Conservation (phyloP, 1,140 invertebrate genomes). For the Agraylea sexmaculata region DNA sequence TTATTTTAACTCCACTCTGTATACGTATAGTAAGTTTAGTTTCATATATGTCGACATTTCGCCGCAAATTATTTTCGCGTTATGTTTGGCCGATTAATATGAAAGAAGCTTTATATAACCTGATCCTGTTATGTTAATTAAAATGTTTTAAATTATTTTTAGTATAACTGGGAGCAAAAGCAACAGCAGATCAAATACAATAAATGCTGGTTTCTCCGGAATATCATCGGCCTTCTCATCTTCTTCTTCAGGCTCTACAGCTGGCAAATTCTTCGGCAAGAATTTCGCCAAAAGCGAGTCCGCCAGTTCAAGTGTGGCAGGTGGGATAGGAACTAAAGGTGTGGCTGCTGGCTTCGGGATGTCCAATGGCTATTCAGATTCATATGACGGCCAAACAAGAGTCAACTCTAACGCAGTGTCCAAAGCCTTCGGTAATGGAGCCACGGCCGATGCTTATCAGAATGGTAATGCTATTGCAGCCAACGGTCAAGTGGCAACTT, state of each 20-base stretch:
- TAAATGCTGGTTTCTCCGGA: slow-evolving; percentile 11
- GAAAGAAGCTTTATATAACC: too few species aligned
- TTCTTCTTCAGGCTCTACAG: slow-evolving; percentile 5
- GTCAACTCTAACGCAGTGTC: slow-evolving; percentile 14
- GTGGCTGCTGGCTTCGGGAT: slow-evolving; percentile 14
- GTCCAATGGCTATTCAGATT: slow-evolving; percentile 7
- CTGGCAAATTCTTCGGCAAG: slow-evolving; percentile 15
- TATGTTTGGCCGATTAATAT: too few species aligned
- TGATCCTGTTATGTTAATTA: too few species aligned
- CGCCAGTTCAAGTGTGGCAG: slow-evolving; percentile 14
- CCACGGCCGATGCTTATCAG: slow-evolving; percentile 10
- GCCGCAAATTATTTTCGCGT: too few species aligned
- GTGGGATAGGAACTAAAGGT: slow-evolving; percentile 7
- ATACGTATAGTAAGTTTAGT: background rate
- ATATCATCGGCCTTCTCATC: slow-evolving; percentile 11
- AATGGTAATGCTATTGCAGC: slow-evolving; percentile 10
- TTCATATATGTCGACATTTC: background rate
- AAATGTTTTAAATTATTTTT: slow-evolving; percentile 5
- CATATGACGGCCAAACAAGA: slow-evolving; percentile 14
- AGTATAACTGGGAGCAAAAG: slow-evolving; percentile 16
- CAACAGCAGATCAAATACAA: slow-evolving; percentile 14
- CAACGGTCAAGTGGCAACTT: slow-evolving; percentile 14
- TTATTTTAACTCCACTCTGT: too few species aligned
- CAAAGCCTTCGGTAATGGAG: slow-evolving; percentile 17
- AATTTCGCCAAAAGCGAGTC: slow-evolving; percentile 15